phyloP scores from a whole-genome alignment of 2,888 invertebrate genomes.

The Archips crataeganus region DNA sequence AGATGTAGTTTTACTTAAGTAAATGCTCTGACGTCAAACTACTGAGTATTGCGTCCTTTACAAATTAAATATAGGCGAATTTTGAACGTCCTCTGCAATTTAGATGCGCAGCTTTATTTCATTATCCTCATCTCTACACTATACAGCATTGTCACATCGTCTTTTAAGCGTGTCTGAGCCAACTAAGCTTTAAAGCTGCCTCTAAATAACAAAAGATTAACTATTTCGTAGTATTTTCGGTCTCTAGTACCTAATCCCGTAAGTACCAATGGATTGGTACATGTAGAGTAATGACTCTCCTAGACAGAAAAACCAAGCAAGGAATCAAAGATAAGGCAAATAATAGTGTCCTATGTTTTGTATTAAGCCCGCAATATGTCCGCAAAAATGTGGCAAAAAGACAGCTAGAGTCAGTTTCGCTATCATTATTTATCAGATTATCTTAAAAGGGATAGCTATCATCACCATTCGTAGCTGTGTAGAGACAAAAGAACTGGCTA shows the following conservation, averaged over 20 bases:
- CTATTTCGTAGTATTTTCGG: too few species aligned
- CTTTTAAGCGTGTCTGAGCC: too few species aligned
- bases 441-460: slow-evolving; percentile 1
- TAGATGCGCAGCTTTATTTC: neutral
- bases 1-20: neutral
- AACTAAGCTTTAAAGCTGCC: too few species aligned
- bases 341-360: neutral
- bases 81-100: neutral
- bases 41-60: neutral
- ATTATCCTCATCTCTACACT: too few species aligned
- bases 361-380: neutral
- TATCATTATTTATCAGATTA: neutral
- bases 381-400: neutral
- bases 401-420: neutral
- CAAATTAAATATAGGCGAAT: neutral
- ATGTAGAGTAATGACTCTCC: too few species aligned
- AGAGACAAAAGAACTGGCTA: neutral
- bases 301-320: too few species aligned
- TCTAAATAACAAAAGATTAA: too few species aligned
- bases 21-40: neutral
- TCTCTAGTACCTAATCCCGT: too few species aligned
- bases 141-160: too few species aligned
- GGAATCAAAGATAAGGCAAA: too few species aligned
- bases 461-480: neutral
- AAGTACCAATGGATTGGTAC: too few species aligned